Evolutionary conservation across 2,888 invertebrate genomes (phyloP).

Genomic region (Dioctria rufipes): DNA sequence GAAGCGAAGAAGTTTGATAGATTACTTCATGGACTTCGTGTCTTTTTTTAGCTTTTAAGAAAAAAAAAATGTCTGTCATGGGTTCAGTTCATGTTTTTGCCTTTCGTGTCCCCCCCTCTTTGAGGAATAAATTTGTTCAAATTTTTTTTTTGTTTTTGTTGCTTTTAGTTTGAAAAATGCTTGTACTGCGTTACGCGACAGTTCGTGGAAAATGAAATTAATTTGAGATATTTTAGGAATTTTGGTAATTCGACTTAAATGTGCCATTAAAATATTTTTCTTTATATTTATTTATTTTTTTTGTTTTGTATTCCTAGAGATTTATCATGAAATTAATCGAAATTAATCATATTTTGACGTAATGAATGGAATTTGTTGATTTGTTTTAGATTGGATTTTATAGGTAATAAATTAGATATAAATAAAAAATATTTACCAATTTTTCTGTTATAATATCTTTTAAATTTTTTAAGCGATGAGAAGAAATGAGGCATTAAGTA

Average conservation of each 20-base stretch:
- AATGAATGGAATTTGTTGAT: too few relatives aligned
- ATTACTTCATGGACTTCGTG: conserved; percentile 25
- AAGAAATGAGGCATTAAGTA: too few relatives aligned
- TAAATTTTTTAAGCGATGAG: too few relatives aligned
- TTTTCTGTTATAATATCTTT: too few relatives aligned
- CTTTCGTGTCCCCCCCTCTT: background rate
- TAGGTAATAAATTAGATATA: too few relatives aligned
- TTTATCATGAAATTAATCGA: background rate
- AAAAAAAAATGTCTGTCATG: background rate
- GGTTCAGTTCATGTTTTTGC: background rate
- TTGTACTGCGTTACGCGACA: background rate
- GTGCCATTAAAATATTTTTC: conserved; percentile 6
- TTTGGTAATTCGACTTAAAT: background rate
- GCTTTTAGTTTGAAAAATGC: background rate
- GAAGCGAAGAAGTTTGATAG: conserved; percentile 20
- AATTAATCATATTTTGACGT: too few relatives aligned
- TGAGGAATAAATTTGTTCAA: conserved; percentile 9
- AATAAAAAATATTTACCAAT: too few relatives aligned
- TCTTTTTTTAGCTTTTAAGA: conserved; percentile 24
- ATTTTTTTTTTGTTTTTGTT: background rate
- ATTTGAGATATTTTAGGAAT: conserved; percentile 8
- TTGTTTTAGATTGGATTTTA: too few relatives aligned
- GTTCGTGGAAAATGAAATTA: background rate
- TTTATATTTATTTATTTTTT: background rate
- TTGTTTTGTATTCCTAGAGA: background rate